phyloP scores from a whole-genome alignment of 2,888 invertebrate genomes.

The Euzetes globulus region DNA sequence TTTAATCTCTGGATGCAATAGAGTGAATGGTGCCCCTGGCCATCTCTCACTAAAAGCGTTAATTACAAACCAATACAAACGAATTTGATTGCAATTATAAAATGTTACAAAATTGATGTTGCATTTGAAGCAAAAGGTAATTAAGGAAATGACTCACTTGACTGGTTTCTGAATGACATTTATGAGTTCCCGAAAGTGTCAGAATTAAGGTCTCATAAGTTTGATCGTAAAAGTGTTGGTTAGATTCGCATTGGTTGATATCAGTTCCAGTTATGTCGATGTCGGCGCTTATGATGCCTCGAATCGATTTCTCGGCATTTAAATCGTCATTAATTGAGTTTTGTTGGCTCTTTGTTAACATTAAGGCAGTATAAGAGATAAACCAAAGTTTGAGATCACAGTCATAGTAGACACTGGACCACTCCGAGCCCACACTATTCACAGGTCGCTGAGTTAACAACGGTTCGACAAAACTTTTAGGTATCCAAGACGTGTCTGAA shows the following conservation, averaged over 20 bases:
- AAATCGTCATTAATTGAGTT: slow-evolving; percentile 14
- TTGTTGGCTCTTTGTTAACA: slow-evolving; percentile 23
- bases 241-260: slow-evolving; percentile 68
- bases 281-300: slow-evolving; percentile 44
- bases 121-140: no score
- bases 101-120: no score
- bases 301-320: slow-evolving; percentile 22
- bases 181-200: slow-evolving; percentile 76
- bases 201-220: slow-evolving; percentile 26
- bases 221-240: slow-evolving; percentile 11
- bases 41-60: no score
- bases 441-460: neutral
- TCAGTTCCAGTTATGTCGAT: slow-evolving; percentile 48
- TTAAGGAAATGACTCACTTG: slow-evolving; percentile 54
- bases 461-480: neutral
- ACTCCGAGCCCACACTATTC: slow-evolving; percentile 45
- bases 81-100: no score
- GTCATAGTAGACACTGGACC: slow-evolving; percentile 82
- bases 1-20: no score
- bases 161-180: slow-evolving; percentile 74
- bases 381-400: slow-evolving; percentile 72
- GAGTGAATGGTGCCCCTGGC: no score
- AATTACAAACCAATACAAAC: no score
- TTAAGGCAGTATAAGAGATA: slow-evolving; percentile 67
- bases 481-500: slow-evolving; percentile 17